Evolutionary conservation across 2,113 vertebrate species (phyloP).

Genomic region (Hiodon alosoides): DNA sequence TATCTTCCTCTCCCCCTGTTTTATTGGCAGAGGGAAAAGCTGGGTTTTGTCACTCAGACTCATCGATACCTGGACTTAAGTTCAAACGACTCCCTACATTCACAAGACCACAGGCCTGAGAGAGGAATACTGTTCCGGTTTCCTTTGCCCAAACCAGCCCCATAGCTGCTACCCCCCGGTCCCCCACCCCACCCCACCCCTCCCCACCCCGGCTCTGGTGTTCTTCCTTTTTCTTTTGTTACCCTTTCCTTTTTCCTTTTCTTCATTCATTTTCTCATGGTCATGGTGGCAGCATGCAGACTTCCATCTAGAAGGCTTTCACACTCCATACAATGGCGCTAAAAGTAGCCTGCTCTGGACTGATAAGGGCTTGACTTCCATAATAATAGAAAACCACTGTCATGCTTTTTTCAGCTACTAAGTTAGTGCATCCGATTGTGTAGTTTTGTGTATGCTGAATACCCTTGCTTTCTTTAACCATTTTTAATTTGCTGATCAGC

Average conservation of each 20-base stretch:
- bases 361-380: background rate
- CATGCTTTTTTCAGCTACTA: background rate
- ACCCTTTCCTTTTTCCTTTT: background rate
- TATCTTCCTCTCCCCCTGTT: background rate
- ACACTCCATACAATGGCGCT: background rate
- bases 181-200: background rate
- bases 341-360: background rate
- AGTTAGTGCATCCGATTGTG: background rate
- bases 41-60: background rate
- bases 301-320: constrained; percentile 7
- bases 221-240: background rate
- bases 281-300: constrained; percentile 4
- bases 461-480: background rate
- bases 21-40: constrained; percentile 9
- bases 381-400: background rate
- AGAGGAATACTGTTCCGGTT: too few species aligned
- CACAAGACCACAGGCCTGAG: too few species aligned
- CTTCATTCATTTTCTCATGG: background rate
- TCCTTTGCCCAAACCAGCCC: too few species aligned
- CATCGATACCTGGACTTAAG: constrained; percentile 7
- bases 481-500: too few species aligned
- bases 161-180: too few species aligned
- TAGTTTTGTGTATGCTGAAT: background rate
- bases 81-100: too few species aligned
- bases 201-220: constrained; percentile 1